Conservation (phyloP, 2,797 vertebrate species). For the Ctenochaetus hawaiiensis region DNA sequence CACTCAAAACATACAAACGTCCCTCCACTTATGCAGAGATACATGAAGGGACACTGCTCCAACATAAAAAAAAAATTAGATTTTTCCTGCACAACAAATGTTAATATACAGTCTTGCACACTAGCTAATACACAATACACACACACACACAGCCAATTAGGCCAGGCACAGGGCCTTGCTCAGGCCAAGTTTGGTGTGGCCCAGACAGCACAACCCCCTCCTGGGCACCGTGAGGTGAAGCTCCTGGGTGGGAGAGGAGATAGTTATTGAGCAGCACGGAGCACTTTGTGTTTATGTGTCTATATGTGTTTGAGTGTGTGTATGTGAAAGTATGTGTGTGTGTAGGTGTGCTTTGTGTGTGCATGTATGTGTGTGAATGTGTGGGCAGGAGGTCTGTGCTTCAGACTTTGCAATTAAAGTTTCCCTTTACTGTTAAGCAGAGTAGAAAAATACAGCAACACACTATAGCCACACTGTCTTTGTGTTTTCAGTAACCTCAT, state of each 20-base stretch:
- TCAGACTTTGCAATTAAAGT: slow-evolving; percentile 64
- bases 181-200: slow-evolving; percentile 52
- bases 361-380: background rate
- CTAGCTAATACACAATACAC: slow-evolving; percentile 3
- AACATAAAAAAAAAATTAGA: background rate
- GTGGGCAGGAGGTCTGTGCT: slow-evolving; percentile 53
- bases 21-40: too few species aligned
- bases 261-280: slow-evolving; percentile 72
- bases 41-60: background rate
- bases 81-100: background rate
- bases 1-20: too few species aligned
- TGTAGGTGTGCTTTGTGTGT: background rate
- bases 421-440: slow-evolving; percentile 52
- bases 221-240: slow-evolving; percentile 71
- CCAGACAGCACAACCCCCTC: slow-evolving; percentile 63
- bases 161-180: slow-evolving; percentile 47
- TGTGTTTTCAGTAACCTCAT: background rate
- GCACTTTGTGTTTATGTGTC: slow-evolving; percentile 37
- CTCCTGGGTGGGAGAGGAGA: slow-evolving; percentile 69
- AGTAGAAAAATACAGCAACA: slow-evolving; percentile 10
- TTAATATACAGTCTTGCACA: slow-evolving; percentile 10
- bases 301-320: slow-evolving; percentile 10
- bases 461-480: background rate
- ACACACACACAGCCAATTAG: slow-evolving; percentile 70
- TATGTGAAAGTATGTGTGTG: slow-evolving; percentile 10